Evolutionary conservation across 64 coral and sea anemone genomes (phyloP).

Genomic region (Montipora capricornis): DNA sequence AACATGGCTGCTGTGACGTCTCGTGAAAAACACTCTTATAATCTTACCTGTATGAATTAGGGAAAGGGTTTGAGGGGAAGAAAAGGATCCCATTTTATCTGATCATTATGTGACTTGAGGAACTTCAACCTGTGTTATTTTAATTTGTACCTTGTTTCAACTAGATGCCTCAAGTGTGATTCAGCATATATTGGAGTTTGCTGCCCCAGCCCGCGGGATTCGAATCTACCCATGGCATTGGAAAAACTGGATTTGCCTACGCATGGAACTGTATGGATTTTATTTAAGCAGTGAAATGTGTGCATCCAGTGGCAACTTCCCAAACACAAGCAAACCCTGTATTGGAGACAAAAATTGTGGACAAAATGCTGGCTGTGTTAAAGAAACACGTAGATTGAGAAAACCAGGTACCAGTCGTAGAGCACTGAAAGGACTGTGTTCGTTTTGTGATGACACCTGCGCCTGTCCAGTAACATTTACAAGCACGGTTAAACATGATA

Average conservation of each 20-base stretch:
- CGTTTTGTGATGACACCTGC: no score
- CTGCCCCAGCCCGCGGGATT: constrained; percentile 66
- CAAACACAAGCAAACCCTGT: constrained; percentile 51
- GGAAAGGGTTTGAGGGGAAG: no score
- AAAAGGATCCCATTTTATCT: no score
- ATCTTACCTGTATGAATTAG: no score
- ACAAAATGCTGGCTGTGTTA: constrained; percentile 79
- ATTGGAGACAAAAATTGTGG: constrained; percentile 87
- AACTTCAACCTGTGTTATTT: not conserved
- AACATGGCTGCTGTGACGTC: no score
- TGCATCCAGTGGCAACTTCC: constrained; percentile 37
- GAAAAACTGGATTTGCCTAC: constrained; percentile 88
- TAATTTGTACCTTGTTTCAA: not conserved
- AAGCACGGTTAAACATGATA: no score
- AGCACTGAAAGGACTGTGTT: no score
- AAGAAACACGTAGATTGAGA: constrained; percentile 3
- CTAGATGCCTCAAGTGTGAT: constrained; percentile 76
- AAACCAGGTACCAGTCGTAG: constrained; percentile 51
- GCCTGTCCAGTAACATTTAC: no score
- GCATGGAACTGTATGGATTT: constrained; percentile 86
- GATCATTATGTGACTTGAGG: not conserved
- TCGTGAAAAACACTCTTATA: no score
- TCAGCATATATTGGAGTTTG: constrained; percentile 51
- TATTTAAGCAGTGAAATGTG: constrained; percentile 84
- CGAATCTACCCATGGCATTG: constrained; percentile 60